These are phyloP conservation scores for Pedetes capensis DNA, from an alignment of 2,113 vertebrate species.

Conservation along the genomic window DNA sequence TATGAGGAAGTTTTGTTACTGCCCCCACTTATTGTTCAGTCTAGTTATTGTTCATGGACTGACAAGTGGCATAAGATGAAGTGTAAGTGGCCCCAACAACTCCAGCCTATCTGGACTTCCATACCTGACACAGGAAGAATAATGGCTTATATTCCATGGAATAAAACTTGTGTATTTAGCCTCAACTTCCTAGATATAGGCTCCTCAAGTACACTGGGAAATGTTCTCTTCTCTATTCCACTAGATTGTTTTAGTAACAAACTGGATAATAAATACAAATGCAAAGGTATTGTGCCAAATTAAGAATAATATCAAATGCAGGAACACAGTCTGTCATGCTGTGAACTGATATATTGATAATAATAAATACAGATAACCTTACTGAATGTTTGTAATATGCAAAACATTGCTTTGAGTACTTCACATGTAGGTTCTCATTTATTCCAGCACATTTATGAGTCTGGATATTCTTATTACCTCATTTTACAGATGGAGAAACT, in stretches of 20 bases:
- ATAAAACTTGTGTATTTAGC: too few species aligned
- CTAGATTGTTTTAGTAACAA: neutral
- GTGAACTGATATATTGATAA: neutral
- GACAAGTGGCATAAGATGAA: neutral
- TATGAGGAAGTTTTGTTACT: neutral
- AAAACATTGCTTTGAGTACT: neutral
- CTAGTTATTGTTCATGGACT: too few species aligned
- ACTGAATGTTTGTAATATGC: fast-evolving
- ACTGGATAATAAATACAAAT: neutral
- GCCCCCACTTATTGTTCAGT: neutral
- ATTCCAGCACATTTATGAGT: neutral
- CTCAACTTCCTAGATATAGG: neutral
- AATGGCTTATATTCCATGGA: too few species aligned
- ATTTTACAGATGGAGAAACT: neutral
- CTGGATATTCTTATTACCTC: neutral
- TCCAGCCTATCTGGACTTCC: neutral
- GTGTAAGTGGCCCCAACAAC: fast-evolving
- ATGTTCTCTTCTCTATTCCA: neutral
- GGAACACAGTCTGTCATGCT: too few species aligned
- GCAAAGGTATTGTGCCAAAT: neutral
- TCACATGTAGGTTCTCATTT: neutral
- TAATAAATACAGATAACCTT: neutral
- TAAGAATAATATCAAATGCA: neutral
- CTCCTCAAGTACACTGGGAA: fast-evolving
- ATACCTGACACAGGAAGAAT: too few species aligned